Evolutionary conservation across 2,797 vertebrate genomes (phyloP), one percentile per base, ranked within the genome.

Genomic region (Falco berigora): DNA sequence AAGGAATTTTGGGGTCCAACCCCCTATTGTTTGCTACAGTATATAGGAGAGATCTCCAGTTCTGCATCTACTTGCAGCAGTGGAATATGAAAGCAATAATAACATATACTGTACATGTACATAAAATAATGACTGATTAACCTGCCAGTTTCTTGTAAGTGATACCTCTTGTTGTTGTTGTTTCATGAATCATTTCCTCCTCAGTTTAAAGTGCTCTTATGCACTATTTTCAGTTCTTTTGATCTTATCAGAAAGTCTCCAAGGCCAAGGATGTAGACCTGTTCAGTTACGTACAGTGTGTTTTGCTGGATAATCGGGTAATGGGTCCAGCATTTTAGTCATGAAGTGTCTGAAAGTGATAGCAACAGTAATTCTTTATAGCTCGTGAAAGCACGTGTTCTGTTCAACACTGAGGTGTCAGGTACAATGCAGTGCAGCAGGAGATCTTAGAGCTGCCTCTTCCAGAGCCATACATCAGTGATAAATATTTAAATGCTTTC

Each of bases 401-500:
- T 64, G 17, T 64, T 93, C 30, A 85, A 16, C 28, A 14, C 63
- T 20, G 53, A 89, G 72, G 49, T 93, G 88, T 92, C 86, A 55
- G 40, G 47, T 53, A 18, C 64, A 68, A 24, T 64, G 17, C 15
- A 55, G 66, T 50, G 40, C 83, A 87, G 71, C 78, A 61, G 85
- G 82, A 88, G 80, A 74, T 95, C 59, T 90, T 87, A 22, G 47
- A 67, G 36, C 64, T 90, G 61, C 34, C 32, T 90, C 73, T 92
- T 74, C 53, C 77, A 52, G 58, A 89, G 68, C 80, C 24, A 10
- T 71, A n/a, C 24, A 46, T 92, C 74, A 77, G 52, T 76, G 50
- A 82, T 82, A 87, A 95, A 92, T 93, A 94, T 95, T 96, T 95
- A 80, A 94, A 79, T 44, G 25, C 58, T 80, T 93, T 91, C 56